phyloP scores from a whole-genome alignment of 2,888 invertebrate genomes.

The Drosophila mettleri region DNA sequence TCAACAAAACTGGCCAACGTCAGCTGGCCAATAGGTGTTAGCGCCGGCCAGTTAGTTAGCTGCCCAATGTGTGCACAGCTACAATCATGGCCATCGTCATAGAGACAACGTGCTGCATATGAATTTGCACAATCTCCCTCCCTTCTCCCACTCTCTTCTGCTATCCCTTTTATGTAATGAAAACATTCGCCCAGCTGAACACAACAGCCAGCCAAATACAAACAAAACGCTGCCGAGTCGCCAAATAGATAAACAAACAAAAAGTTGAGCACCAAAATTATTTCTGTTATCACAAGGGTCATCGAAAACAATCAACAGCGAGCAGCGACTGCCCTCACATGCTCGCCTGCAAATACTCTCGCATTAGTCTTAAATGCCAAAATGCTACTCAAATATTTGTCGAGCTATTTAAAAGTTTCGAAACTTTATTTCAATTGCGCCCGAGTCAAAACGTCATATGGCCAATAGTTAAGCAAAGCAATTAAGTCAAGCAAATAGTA shows the following conservation, averaged over 20 bases:
- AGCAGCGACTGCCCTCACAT: background rate
- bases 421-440: background rate
- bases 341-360: conserved; percentile 22
- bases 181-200: conserved; percentile 56
- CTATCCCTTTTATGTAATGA: conserved; percentile 54
- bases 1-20: conserved; percentile 26
- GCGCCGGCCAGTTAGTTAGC: conserved; percentile 29
- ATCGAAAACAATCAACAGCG: conserved; percentile 38
- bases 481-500: background rate
- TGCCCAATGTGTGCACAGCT: conserved; percentile 20
- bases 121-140: conserved; percentile 10
- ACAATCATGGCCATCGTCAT: conserved; percentile 6
- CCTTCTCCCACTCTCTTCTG: background rate
- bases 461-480: background rate
- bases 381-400: conserved; percentile 9
- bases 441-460: background rate
- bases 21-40: conserved; percentile 26
- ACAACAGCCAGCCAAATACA: conserved; percentile 21
- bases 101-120: conserved; percentile 21
- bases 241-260: conserved; percentile 63
- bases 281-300: conserved; percentile 65
- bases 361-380: conserved; percentile 15
- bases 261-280: conserved; percentile 55
- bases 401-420: background rate
- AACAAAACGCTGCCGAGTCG: conserved; percentile 32